phyloP scores from a whole-genome alignment of 1,140 invertebrate genomes.

The Drosophila ficusphila region DNA sequence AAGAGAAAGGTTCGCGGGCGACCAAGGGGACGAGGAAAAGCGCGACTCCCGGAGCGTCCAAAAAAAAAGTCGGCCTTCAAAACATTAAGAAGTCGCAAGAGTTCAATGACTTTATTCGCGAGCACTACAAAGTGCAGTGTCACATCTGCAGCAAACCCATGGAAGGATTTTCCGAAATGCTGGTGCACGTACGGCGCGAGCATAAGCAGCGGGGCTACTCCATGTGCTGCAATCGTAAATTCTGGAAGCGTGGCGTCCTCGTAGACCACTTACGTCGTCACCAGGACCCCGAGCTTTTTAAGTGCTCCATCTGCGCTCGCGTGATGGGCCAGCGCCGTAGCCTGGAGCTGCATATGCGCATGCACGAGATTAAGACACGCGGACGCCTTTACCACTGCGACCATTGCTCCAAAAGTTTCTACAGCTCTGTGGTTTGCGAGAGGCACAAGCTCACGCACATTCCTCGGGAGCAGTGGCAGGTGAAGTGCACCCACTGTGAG shows the following conservation, averaged over 20 bases:
- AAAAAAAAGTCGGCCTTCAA: constrained; percentile 6
- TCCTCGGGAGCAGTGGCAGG: constrained; percentile 66
- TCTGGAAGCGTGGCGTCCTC: constrained; percentile 58
- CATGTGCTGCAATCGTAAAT: constrained; percentile 60
- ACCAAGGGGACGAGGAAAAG: constrained; percentile 13
- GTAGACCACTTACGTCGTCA: constrained; percentile 67
- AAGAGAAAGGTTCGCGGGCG: constrained; percentile 21
- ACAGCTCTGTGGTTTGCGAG: constrained; percentile 56
- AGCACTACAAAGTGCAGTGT: constrained; percentile 61
- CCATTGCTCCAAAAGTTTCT: constrained; percentile 65
- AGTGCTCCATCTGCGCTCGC: constrained; percentile 59
- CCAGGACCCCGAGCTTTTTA: constrained; percentile 65
- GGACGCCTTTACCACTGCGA: constrained; percentile 65
- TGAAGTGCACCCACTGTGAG: constrained; percentile 50
- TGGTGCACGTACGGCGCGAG: constrained; percentile 46
- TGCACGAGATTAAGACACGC: constrained; percentile 65
- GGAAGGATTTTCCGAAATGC: constrained; percentile 52
- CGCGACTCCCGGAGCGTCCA: background rate
- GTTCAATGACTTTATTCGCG: constrained; percentile 60
- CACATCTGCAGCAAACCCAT: constrained; percentile 44
- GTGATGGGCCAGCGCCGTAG: constrained; percentile 68
- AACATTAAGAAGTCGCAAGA: constrained; percentile 57
- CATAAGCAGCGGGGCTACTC: constrained; percentile 68
- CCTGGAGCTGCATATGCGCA: constrained; percentile 69
- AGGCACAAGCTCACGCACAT: constrained; percentile 69